Evolutionary conservation across 1,140 invertebrate genomes (phyloP), one percentile per base, ranked within the genome.

Genomic region (Pemphigus obesinymphae): DNA sequence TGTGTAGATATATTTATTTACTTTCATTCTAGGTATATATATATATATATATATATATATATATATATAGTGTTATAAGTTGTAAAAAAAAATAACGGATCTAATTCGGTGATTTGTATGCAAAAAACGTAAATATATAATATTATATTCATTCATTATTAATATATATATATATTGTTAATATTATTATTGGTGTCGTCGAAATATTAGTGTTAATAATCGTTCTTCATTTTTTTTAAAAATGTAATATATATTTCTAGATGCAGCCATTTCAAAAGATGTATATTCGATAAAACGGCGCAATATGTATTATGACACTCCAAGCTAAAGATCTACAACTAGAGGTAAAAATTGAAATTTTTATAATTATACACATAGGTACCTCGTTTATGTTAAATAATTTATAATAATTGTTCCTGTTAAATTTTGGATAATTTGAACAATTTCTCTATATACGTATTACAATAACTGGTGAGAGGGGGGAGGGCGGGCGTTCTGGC

Each of bases 231-330:
- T 66, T 43, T 13, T 37, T 37, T 68, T 63, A 31, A 17, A n/a
- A n/a, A n/a, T n/a, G n/a, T n/a, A n/a, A 34, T 63, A 34, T 34
- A 6, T 61, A 15, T 73, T 73, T 73, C 26, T 50, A 73, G 43
- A 73, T 50, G 70, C 70, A n/a, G 26, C 26, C 15, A 31, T 73
- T 31, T 48, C 8, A 73, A 73, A 31, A 4, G 8, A n/a, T 17
- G 20, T 48, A 31, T 3, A n/a, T 29, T 7, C 6, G 8, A n/a
- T 48, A 73, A 31, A n/a, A 31, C 50, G 20, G 8, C 34, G 6
- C 55, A 80, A 63, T 45, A 80, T 80, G 76, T 80, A 63, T 80
- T 80, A 63, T 80, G 76, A 80, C 76, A 63, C 75, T 61, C 50
- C 55, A 29, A 40, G 76, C 20, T 63, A 80, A 63, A 73, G 23